These are phyloP conservation scores for Lymantria monacha DNA, from an alignment of 2,888 invertebrate genomes.

Conservation along the genomic window DNA sequence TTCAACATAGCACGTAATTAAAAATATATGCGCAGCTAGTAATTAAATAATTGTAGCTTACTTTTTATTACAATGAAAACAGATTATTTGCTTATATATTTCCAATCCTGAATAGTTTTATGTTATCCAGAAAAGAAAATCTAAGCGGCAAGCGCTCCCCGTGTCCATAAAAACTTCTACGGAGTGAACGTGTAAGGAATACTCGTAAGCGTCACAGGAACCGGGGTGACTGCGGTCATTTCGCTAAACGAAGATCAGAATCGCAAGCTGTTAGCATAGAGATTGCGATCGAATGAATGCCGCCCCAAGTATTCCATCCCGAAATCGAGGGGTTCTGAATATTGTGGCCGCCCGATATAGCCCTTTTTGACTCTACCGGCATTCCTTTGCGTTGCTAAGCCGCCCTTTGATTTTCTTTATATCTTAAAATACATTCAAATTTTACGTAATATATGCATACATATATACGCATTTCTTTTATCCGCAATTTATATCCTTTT, in stretches of 20 bases:
- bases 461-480: conserved; percentile 31
- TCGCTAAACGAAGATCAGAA: conserved; percentile 82
- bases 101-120: conserved; percentile 47
- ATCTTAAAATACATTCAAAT: conserved; percentile 54
- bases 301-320: conserved; percentile 77
- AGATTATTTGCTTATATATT: conserved; percentile 29
- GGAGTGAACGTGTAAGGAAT: conserved; percentile 79
- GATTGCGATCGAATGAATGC: conserved; percentile 81
- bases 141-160: conserved; percentile 59
- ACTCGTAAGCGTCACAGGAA: conserved; percentile 66
- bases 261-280: conserved; percentile 82
- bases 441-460: conserved; percentile 47
- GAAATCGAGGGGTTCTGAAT: conserved; percentile 72
- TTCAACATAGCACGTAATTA: too few relatives aligned
- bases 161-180: conserved; percentile 76
- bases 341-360: conserved; percentile 73
- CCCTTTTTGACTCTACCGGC: conserved; percentile 69
- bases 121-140: conserved; percentile 58
- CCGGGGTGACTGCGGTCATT: conserved; percentile 80
- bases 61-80: not conserved
- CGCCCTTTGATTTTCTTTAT: conserved; percentile 67
- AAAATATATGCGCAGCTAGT: too few relatives aligned
- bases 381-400: conserved; percentile 62
- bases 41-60: not conserved
- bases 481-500: conserved; percentile 38